phyloP scores from a whole-genome alignment of 2,888 invertebrate genomes.

The Beris chalybata region DNA sequence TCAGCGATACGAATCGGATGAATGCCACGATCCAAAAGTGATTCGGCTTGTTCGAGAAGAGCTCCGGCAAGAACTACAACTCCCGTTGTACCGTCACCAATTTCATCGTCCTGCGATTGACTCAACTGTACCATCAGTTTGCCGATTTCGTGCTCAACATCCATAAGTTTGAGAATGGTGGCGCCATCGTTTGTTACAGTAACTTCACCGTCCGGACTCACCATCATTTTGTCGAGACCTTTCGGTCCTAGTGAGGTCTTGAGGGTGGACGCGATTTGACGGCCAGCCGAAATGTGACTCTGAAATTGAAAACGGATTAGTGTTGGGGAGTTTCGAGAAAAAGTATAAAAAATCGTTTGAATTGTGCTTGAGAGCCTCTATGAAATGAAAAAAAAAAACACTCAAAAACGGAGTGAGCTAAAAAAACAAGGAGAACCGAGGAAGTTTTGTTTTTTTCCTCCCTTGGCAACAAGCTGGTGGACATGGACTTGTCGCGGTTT shows the following conservation, averaged over 20 bases:
- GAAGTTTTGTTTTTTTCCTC: too few species aligned
- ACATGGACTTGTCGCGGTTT: too few species aligned
- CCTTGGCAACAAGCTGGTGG: too few species aligned
- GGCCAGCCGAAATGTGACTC: conserved; percentile 98
- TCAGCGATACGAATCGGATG: conserved; percentile 99
- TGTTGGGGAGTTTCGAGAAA: too few species aligned
- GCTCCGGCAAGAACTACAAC: conserved; percentile 87
- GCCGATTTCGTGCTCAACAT: conserved; percentile 97
- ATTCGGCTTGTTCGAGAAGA: conserved; percentile 91
- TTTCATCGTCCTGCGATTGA: conserved; percentile 99
- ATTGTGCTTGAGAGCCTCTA: too few species aligned
- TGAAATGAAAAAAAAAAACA: too few species aligned
- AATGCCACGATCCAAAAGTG: conserved; percentile 91
- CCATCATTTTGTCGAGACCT: conserved; percentile 97
- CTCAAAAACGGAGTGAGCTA: too few species aligned
- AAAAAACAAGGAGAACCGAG: too few species aligned
- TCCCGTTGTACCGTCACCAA: conserved; percentile 99
- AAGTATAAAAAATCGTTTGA: too few species aligned
- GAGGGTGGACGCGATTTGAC: conserved; percentile 85
- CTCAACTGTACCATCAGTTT: conserved; percentile 97
- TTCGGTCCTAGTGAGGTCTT: conserved; percentile 95
- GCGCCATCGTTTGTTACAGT: conserved; percentile 99
- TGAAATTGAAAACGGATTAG: conserved; percentile 56
- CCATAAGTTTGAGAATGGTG: conserved; percentile 98
- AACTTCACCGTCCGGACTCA: conserved; percentile 94